Percentiles rank a stretch among this genome's conserved stretches.
Conservation (phyloP, 2,888 invertebrate species). For the Pomacea canaliculata region DNA sequence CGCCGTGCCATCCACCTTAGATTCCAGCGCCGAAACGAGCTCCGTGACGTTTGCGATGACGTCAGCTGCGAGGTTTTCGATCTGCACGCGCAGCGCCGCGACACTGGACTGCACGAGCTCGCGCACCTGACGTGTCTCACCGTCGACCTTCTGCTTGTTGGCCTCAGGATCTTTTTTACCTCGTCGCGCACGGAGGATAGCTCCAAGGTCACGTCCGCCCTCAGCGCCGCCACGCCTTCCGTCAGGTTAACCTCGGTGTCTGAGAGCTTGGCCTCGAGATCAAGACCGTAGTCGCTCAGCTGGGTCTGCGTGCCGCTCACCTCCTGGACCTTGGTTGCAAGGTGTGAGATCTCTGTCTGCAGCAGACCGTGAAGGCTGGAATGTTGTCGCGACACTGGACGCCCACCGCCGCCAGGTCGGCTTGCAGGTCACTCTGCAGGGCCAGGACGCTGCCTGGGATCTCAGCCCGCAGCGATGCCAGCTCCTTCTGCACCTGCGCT, state of each 20-base stretch:
- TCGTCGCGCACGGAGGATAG: conserved; percentile 1
- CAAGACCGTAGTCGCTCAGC: conserved; percentile 10
- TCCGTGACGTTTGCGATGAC: background rate
- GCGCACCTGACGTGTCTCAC: background rate
- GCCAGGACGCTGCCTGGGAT: background rate
- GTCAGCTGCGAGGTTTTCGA: background rate
- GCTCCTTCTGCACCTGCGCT: background rate
- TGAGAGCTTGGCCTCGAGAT: background rate
- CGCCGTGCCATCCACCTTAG: background rate
- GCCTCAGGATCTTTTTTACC: background rate
- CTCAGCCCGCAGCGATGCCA: background rate
- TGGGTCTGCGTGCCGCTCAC: conserved; percentile 4
- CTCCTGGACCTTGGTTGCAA: conserved; percentile 1
- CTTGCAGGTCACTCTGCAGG: conserved; percentile 7
- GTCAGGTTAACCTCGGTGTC: background rate
- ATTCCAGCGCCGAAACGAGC: background rate
- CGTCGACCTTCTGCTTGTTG: background rate
- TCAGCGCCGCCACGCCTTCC: background rate
- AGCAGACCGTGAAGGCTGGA: conserved; percentile 2
- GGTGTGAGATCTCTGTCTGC: background rate
- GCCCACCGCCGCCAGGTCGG: conserved; percentile 3
- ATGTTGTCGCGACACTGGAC: background rate
- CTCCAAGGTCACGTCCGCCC: background rate
- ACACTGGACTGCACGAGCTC: background rate
- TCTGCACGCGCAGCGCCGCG: background rate